Evolutionary conservation across 2,113 vertebrate genomes (phyloP).

Genomic region (Lycocorax pyrrhopterus): DNA sequence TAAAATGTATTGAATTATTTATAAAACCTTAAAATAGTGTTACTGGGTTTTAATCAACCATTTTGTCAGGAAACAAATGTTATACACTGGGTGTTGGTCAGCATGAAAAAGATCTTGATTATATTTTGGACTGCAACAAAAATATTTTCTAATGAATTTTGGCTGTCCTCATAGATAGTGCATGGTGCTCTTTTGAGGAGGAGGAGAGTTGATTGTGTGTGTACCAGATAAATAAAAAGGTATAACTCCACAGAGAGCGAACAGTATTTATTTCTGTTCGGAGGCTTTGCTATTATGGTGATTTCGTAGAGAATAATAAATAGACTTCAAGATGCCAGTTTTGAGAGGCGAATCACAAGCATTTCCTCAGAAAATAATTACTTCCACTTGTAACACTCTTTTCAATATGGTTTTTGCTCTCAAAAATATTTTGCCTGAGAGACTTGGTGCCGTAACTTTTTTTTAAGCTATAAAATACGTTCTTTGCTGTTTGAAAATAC

Average conservation of each 20-base stretch:
- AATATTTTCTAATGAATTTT: neutral
- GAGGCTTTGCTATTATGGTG: neutral
- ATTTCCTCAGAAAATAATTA: neutral
- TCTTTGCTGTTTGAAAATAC: neutral
- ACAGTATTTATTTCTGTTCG: slow-evolving; percentile 14
- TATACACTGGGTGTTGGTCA: neutral
- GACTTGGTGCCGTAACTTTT: neutral
- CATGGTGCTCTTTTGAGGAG: neutral
- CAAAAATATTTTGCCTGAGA: neutral
- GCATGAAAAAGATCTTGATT: neutral
- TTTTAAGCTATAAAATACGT: neutral
- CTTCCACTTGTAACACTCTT: neutral
- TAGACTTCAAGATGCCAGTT: slow-evolving; percentile 22
- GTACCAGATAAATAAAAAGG: slow-evolving; percentile 14
- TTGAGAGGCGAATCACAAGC: slow-evolving; percentile 8
- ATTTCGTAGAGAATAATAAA: slow-evolving; percentile 30
- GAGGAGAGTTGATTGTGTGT: neutral
- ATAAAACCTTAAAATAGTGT: neutral
- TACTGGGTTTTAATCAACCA: neutral
- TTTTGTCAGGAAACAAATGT: neutral
- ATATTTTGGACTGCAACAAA: neutral
- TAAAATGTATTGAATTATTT: slow-evolving; percentile 43
- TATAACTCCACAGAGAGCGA: neutral
- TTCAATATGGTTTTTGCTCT: neutral
- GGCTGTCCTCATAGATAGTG: neutral